Percentiles rank a stretch among this genome's conserved stretches.
These are phyloP conservation scores for Scaptomyza hsui DNA, from an alignment of 1,140 invertebrate genomes.

Conservation along the genomic window DNA sequence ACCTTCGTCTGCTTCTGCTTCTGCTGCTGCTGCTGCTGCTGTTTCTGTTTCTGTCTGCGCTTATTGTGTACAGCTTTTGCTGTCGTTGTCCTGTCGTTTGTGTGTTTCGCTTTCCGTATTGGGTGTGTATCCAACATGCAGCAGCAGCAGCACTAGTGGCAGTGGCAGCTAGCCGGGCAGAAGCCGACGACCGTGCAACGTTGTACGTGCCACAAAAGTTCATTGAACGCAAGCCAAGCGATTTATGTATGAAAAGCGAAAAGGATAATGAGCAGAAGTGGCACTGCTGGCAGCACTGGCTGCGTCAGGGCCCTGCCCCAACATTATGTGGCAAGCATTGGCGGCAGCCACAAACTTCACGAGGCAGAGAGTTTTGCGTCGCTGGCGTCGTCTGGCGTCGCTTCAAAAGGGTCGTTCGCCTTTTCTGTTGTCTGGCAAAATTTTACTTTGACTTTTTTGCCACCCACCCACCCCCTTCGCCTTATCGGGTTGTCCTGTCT, in stretches of 20 bases:
- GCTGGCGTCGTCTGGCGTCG: conserved; percentile 74
- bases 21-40: conserved; percentile 16
- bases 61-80: conserved; percentile 44
- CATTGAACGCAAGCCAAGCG: conserved; percentile 73
- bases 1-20: conserved; percentile 53
- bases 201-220: conserved; percentile 70
- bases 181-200: conserved; percentile 68
- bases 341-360: conserved; percentile 33
- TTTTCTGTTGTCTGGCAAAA: conserved; percentile 80
- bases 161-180: conserved; percentile 17
- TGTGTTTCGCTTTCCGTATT: conserved; percentile 84
- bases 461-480: conserved; percentile 9
- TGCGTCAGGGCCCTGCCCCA: conserved; percentile 68
- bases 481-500: too few relatives aligned
- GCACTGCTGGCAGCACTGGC: conserved; percentile 14
- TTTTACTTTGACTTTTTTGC: conserved; percentile 69
- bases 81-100: conserved; percentile 71
- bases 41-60: conserved; percentile 8
- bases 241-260: conserved; percentile 84
- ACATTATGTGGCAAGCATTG: conserved; percentile 52
- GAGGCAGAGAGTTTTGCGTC: not conserved
- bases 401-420: conserved; percentile 82
- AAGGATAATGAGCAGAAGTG: conserved; percentile 76
- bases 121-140: conserved; percentile 76
- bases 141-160: not conserved